Evolutionary conservation across 2,797 vertebrate species (phyloP).

Genomic region (Lepidocolaptes lacrymiger): DNA sequence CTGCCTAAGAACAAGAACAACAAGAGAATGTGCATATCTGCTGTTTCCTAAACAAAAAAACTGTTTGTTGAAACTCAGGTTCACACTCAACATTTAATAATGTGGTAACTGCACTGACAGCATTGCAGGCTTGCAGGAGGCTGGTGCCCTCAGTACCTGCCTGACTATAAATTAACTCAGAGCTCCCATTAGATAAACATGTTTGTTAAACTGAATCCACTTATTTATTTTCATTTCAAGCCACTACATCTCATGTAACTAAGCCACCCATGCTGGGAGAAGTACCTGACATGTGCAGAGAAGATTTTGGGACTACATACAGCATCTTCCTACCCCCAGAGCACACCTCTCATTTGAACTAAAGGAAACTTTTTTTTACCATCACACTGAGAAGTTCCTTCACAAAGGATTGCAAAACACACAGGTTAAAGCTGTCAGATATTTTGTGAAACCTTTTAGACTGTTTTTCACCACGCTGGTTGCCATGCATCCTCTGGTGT

Average conservation of each 20-base stretch:
- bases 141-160: background rate
- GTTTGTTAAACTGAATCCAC: too few species aligned
- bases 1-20: background rate
- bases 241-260: fast-evolving
- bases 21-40: background rate
- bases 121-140: background rate
- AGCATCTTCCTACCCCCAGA: background rate
- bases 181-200: background rate
- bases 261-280: background rate
- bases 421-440: background rate
- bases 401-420: background rate
- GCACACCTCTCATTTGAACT: background rate
- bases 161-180: background rate
- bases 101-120: fast-evolving
- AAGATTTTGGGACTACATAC: background rate
- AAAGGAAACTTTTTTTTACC: background rate
- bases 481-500: background rate
- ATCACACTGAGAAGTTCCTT: background rate
- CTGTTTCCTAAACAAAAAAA: background rate
- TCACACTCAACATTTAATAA: background rate
- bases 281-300: fast-evolving
- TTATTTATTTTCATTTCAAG: background rate
- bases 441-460: background rate
- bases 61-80: background rate
- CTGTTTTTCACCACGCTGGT: background rate